phyloP scores from a whole-genome alignment of 2,888 invertebrate species.

The Andrena praecox region DNA sequence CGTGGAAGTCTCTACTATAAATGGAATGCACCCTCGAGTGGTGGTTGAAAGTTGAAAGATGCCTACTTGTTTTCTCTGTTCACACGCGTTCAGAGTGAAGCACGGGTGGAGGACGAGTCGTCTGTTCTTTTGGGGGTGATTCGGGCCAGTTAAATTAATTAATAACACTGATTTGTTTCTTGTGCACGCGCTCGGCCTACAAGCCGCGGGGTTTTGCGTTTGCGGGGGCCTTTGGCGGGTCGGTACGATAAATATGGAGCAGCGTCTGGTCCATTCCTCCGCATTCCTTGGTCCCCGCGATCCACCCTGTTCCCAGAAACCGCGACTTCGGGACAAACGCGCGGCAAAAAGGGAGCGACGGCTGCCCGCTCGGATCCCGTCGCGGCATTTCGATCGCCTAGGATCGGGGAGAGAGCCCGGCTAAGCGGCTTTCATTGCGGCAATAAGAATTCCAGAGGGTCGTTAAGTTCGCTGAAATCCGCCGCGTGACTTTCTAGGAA shows the following conservation, averaged over 20 bases:
- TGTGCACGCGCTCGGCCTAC: slow-evolving; percentile 33
- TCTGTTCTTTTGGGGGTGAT: slow-evolving; percentile 55
- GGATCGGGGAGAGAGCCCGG: slow-evolving; percentile 42
- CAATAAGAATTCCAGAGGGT: slow-evolving; percentile 59
- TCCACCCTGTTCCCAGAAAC: slow-evolving; percentile 73
- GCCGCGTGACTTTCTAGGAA: slow-evolving; percentile 58
- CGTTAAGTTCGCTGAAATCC: slow-evolving; percentile 59
- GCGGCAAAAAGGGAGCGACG: slow-evolving; percentile 59
- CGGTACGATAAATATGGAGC: slow-evolving; percentile 69
- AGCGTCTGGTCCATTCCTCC: slow-evolving; percentile 62
- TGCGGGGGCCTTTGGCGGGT: slow-evolving; percentile 57
- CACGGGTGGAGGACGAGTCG: slow-evolving; percentile 17
- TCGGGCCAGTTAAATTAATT: slow-evolving; percentile 65
- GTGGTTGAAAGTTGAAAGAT: not conserved
- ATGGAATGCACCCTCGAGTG: not conserved
- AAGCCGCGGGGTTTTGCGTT: slow-evolving; percentile 59
- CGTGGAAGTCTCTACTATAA: not conserved
- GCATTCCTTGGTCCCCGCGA: slow-evolving; percentile 56
- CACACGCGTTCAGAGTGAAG: slow-evolving; percentile 41
- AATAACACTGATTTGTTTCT: slow-evolving; percentile 66
- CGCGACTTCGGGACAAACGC: slow-evolving; percentile 64
- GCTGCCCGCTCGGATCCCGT: slow-evolving; percentile 18
- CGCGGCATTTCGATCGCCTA: slow-evolving; percentile 67
- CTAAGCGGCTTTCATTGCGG: slow-evolving; percentile 56
- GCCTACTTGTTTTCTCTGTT: slow-evolving; percentile 15